A percentile compares a stretch with the other conserved stretches of the same genome.
phyloP scores from a whole-genome alignment of 2,888 invertebrate species.

The Tillus elongatus region DNA sequence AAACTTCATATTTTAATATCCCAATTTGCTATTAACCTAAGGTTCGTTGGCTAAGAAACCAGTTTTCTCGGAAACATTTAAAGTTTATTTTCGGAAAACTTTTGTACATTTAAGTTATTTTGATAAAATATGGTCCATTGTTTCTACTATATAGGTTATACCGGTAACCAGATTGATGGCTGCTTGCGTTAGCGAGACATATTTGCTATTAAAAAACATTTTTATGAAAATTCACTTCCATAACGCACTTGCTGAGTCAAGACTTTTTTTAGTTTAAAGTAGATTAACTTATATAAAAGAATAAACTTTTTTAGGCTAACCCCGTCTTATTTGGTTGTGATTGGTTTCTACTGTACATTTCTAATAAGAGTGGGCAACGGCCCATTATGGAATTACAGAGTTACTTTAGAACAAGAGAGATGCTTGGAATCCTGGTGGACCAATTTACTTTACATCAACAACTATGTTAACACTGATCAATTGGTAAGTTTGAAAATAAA shows the following conservation, averaged over 20 bases:
- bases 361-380: constrained; percentile 60
- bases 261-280: background rate
- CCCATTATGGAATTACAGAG: constrained; percentile 60
- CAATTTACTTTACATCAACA: constrained; percentile 64
- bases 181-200: no score
- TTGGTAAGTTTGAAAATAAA: constrained; percentile 48
- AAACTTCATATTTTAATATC: no score
- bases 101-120: no score
- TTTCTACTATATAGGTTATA: no score
- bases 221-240: background rate
- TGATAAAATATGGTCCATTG: no score
- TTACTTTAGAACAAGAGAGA: constrained; percentile 48
- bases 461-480: constrained; percentile 57
- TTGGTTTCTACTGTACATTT: constrained; percentile 66
- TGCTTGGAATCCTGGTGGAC: constrained; percentile 65
- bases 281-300: background rate
- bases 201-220: background rate
- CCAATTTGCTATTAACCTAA: no score
- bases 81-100: no score
- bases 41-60: no score
- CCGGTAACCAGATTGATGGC: no score
- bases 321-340: constrained; percentile 62
- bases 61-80: no score
- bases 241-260: no score
- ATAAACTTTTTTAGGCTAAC: constrained; percentile 50